These are phyloP conservation scores for Sylvilagus bachmani DNA, from an alignment of 2,113 vertebrate species.

Conservation along the genomic window DNA sequence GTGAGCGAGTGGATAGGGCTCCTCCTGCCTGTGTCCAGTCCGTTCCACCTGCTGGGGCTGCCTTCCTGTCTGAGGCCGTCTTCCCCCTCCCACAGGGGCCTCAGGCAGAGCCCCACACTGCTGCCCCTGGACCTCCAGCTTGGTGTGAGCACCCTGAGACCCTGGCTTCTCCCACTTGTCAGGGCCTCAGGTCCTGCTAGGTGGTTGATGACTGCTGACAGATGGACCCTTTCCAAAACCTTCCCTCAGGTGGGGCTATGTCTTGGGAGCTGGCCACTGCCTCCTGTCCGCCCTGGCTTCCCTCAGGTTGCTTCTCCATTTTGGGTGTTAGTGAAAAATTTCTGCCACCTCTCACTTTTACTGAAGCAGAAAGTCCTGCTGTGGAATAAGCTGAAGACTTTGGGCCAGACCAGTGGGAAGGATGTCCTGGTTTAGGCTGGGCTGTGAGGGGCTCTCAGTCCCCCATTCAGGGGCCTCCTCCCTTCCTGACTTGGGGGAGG, in stretches of 20 bases:
- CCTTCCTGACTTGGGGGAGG: background rate
- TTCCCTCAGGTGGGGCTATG: background rate
- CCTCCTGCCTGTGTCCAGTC: background rate
- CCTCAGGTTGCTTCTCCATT: background rate
- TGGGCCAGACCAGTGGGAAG: background rate
- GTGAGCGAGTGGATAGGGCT: background rate
- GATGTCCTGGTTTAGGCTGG: background rate
- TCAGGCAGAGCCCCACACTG: background rate
- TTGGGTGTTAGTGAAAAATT: background rate
- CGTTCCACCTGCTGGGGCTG: background rate
- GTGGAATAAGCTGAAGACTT: background rate
- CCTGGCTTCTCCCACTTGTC: background rate
- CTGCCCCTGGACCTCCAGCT: background rate
- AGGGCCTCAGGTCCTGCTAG: background rate
- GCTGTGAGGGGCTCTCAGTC: background rate
- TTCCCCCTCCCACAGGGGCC: background rate
- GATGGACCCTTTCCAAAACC: background rate
- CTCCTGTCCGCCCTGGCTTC: background rate
- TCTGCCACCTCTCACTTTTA: background rate
- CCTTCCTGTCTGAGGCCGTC: background rate
- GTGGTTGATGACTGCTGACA: background rate
- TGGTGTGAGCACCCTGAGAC: background rate
- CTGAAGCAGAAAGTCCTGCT: no score
- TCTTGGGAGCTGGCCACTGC: background rate
- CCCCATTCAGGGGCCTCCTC: fast-evolving